These are phyloP conservation scores for Eospalax fontanierii DNA, from an alignment of 2,797 vertebrate genomes.

Conservation along the genomic window DNA sequence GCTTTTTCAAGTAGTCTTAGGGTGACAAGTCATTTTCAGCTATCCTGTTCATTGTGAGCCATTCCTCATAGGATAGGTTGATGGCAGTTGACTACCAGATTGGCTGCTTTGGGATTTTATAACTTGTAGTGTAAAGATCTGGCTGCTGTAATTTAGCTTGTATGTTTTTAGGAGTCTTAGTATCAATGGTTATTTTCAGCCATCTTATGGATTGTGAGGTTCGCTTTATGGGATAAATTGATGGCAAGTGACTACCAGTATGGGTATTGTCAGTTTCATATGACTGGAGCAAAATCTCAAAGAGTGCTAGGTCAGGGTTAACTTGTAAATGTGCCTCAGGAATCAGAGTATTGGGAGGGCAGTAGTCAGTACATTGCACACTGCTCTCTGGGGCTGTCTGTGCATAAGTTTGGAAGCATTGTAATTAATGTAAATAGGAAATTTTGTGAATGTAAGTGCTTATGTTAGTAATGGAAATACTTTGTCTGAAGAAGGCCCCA, in stretches of 20 bases:
- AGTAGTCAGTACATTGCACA: not conserved
- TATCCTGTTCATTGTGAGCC: not conserved
- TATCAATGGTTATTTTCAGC: not conserved
- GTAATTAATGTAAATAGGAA: not conserved
- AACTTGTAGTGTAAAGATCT: not conserved
- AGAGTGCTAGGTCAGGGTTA: too few relatives aligned
- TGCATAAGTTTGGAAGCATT: not conserved
- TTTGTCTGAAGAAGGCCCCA: not conserved
- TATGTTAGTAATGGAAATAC: not conserved
- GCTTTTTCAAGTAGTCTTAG: not conserved
- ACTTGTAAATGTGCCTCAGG: too few relatives aligned
- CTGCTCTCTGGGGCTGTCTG: not conserved
- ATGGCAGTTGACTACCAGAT: not conserved
- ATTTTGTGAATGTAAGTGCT: slow-evolving; percentile 18
- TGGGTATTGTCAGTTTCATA: too few relatives aligned
- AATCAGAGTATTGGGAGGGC: too few relatives aligned
- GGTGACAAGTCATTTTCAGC: not conserved
- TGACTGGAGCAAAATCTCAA: too few relatives aligned
- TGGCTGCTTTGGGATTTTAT: not conserved
- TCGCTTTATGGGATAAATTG: not conserved
- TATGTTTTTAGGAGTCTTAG: not conserved
- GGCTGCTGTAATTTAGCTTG: not conserved
- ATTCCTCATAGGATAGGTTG: not conserved
- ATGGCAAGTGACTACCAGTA: not conserved
- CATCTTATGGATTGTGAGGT: not conserved